These are phyloP conservation scores for Canis aureus DNA, from an alignment of 2,113 vertebrate species.

Conservation along the genomic window DNA sequence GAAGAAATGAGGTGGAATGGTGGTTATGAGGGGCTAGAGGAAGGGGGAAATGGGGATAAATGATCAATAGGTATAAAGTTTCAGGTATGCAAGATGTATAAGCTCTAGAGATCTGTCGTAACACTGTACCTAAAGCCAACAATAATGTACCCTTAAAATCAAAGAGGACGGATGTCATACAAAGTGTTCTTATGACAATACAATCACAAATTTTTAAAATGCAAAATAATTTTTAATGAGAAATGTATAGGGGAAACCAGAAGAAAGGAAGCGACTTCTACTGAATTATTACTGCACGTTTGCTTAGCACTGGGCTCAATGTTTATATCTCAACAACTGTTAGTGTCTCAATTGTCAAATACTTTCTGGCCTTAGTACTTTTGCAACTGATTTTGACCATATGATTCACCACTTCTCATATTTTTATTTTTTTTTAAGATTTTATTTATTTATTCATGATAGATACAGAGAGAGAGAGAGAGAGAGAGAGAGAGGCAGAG, in stretches of 20 bases:
- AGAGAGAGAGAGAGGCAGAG: too few relatives aligned
- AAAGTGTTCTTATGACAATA: not conserved
- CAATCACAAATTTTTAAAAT: not conserved
- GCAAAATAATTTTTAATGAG: not conserved
- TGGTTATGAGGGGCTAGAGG: too few relatives aligned
- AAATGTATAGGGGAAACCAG: not conserved
- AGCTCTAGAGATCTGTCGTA: not conserved
- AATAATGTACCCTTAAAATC: not conserved
- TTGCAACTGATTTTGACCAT: not conserved
- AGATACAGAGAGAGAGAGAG: too few relatives aligned
- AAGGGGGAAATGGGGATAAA: too few relatives aligned
- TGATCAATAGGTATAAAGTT: not conserved
- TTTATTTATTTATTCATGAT: too few relatives aligned
- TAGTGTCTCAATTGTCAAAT: not conserved
- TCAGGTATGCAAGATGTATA: not conserved
- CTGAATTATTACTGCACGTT: not conserved
- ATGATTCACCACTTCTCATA: not conserved
- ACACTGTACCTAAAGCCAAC: accelerated
- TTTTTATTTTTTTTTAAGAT: not conserved
- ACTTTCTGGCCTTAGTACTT: not conserved
- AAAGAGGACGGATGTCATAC: not conserved
- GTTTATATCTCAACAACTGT: not conserved
- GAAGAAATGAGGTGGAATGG: not conserved
- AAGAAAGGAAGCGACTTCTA: not conserved
- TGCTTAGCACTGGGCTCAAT: not conserved